Conservation (phyloP, 2,888 invertebrate genomes). For the Drosophila greeni region DNA sequence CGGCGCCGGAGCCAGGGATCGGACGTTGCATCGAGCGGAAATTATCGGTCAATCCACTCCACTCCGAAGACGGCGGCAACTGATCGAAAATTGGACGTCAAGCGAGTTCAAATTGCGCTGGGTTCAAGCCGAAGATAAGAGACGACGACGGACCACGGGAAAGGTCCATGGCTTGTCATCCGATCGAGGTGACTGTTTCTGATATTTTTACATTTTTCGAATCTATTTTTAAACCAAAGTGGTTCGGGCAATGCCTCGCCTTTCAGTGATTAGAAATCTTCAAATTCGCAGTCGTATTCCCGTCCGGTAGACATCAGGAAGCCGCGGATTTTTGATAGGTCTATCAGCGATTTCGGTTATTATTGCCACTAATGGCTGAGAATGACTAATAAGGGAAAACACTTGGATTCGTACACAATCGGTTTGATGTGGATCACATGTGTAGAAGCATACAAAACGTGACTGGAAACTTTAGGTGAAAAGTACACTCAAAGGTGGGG, state of each 20-base stretch:
- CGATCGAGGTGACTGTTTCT: slow-evolving; percentile 3
- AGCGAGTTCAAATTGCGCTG: slow-evolving; percentile 23
- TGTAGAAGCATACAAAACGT: not conserved
- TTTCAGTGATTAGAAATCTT: not conserved
- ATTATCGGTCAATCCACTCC: slow-evolving; percentile 47
- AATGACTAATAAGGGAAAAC: slow-evolving; percentile 11
- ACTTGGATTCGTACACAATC: not conserved
- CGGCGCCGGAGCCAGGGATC: slow-evolving; percentile 24
- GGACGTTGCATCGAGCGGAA: slow-evolving; percentile 54
- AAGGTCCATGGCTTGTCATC: not conserved
- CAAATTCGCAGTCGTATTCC: not conserved
- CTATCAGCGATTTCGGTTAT: not conserved
- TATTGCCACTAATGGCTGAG: slow-evolving; percentile 5
- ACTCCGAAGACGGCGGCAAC: slow-evolving; percentile 1
- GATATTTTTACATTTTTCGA: slow-evolving; percentile 4
- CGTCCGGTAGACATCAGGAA: slow-evolving; percentile 1
- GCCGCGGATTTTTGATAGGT: slow-evolving; percentile 3
- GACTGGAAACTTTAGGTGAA: not conserved
- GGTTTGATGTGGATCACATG: not conserved
- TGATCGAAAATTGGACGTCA: slow-evolving; percentile 30
- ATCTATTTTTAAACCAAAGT: slow-evolving; percentile 2
- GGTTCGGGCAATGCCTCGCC: not conserved
- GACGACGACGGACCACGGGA: not conserved
- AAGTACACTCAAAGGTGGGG: not conserved
- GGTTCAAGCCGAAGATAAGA: slow-evolving; percentile 21